Evolutionary conservation across 2,113 vertebrate genomes (phyloP), one percentile per base, ranked within the genome.

Genomic region (Etia nguti): DNA sequence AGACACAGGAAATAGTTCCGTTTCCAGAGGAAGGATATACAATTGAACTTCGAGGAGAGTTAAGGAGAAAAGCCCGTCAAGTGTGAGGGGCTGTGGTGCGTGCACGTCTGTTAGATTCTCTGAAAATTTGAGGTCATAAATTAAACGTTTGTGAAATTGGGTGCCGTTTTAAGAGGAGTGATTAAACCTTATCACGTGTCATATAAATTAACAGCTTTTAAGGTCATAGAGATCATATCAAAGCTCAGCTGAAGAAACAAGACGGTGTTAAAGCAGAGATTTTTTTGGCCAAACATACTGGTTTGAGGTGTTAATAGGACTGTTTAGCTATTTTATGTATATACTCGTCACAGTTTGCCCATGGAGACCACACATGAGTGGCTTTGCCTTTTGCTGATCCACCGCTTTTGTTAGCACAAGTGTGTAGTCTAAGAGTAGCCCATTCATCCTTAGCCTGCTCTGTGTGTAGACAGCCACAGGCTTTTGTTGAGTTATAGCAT

Each of bases 401-500:
- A 86, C 15, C 70, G 65, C 89, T 86, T 94, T 94, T 95, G 91
- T 92, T 90, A 84, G 83, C 22, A 68, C 86, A 88, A 93, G 93
- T 94, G 92, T 92, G 93, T 93, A 79, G 90, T 92, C 88, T 95
- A 89, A 94, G 91, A 90, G 86, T 85, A 79, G 79, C 89, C 93
- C 93, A 92, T 95, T 95, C 95, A 95, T 90, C 80, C 91, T 84
- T 54, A 10, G 89, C 70, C 86, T 46, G 70, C 85, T 90, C 88
- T 93, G 92, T 95, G 94, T 93, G 91, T 75, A 94, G 94, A 95
- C 94, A 94, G 91, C 94, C 93, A 93, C 93, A 93, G 90, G 95
- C 95, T 95, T 96, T 95, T 96, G 95, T 96, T 93, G 91, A 94
- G 89, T 95, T 95, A 95, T 94, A 93, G 94, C 92, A 89, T 94